Base-by-base conservation (phyloP, 2,113 vertebrate species). In the Thamnaconus septentrionalis region DNA sequence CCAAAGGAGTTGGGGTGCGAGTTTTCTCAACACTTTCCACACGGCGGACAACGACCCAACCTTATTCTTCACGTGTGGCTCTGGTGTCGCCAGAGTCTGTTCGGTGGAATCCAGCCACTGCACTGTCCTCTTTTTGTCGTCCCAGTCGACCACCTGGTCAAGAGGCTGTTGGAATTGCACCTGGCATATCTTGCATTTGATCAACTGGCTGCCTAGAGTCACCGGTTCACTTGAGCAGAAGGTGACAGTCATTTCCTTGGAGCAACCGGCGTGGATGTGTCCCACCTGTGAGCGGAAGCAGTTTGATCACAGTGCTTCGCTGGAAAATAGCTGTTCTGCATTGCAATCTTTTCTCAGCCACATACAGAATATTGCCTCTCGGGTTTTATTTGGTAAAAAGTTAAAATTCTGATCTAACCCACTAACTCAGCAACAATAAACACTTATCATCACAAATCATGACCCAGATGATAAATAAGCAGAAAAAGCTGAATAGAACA, bases 71-170 rank as follows among this genome's bases (percentile, higher is more conserved):
- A 44, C 12, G 4, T 88, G 75, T 31, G 18, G 82, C 0, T 44
- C 60, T 6, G 72, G 55, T 55, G 53, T 6, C 12, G 5, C 55
- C 3, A 6, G 64, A 0, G 6, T 18, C 4, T n/a, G 63, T 11
- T 51, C 84, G 0, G 41, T 46, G 7, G 62, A 7, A 44, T 91
- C 91, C 18, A 92, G 77, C 94, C 93, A 94, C 41, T 89, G 93
- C 42, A 91, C 61, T 0, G 80, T 90, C 53, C 4, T 80, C 77
- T 91, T 89, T 10, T 53, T 63, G 79, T 95, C 88, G 0, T 98
- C 95, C 97, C 97, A 99, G 86, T 97, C 95, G 0, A 73, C 48
- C 6, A 96, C 90, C 72, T 95, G 73, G 8, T 93, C 94, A 3
- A 81, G 9, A 0, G 93, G 93, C 56, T 87, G 75, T 62, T 86